Evolutionary conservation across 2,888 invertebrate genomes (phyloP).

Genomic region (Ecliptopera silaceata): DNA sequence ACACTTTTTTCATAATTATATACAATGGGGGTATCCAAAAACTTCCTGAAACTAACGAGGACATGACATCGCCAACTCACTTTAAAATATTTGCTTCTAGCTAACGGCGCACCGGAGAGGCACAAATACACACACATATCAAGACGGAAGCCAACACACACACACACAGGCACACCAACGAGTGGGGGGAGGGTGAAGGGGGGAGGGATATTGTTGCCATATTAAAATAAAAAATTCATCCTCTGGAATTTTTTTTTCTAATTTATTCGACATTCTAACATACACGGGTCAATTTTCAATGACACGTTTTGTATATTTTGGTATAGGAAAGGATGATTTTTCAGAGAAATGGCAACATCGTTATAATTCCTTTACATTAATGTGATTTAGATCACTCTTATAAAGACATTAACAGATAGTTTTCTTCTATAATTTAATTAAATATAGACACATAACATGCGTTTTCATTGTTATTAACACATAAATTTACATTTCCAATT

Average conservation of each 20-base stretch:
- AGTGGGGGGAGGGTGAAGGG: constrained; percentile 49
- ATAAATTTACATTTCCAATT: constrained; percentile 69
- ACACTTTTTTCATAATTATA: not conserved
- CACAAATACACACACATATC: constrained; percentile 80
- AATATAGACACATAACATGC: constrained; percentile 59
- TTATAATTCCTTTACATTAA: constrained; percentile 75
- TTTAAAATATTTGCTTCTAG: constrained; percentile 78
- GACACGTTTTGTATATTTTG: constrained; percentile 29
- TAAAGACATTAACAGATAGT: constrained; percentile 82
- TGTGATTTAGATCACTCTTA: constrained; percentile 79
- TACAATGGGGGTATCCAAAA: constrained; percentile 5
- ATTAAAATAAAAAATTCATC: constrained; percentile 52
- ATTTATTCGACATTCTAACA: constrained; percentile 21
- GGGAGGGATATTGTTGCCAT: constrained; percentile 58
- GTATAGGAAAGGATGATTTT: constrained; percentile 41
- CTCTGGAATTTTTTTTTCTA: constrained; percentile 32
- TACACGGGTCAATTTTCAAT: constrained; percentile 20
- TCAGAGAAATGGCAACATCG: constrained; percentile 59
- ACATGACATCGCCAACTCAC: constrained; percentile 65
- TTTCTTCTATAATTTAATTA: constrained; percentile 57
- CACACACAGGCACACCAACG: constrained; percentile 73
- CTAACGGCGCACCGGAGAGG: constrained; percentile 74
- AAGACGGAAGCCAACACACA: constrained; percentile 76
- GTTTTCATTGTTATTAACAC: constrained; percentile 54
- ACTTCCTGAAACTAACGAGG: constrained; percentile 7